Evolutionary conservation across 2,888 invertebrate species (phyloP).

Genomic region (Drosophila affinis): DNA sequence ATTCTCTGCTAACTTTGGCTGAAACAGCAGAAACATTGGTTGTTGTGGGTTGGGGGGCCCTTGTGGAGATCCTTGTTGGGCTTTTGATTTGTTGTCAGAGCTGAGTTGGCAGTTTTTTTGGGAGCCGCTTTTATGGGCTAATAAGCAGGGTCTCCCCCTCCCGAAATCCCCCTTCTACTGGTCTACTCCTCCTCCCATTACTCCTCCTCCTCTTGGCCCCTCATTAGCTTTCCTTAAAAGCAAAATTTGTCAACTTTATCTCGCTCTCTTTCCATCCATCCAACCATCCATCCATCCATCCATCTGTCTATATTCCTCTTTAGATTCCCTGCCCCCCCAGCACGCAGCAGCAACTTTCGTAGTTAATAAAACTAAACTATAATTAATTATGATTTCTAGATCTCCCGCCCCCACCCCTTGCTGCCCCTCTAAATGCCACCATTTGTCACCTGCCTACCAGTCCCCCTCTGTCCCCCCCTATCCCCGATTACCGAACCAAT

Average conservation of each 20-base stretch:
- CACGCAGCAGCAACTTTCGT: constrained; percentile 38
- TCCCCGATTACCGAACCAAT: constrained; percentile 21
- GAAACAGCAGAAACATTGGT: constrained; percentile 59
- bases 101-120: constrained; percentile 60
- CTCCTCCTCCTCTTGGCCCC: constrained; percentile 19
- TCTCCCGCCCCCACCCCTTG: constrained; percentile 1
- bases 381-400: constrained; percentile 66
- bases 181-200: not conserved
- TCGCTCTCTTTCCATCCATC: constrained; percentile 45
- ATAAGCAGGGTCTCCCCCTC: not conserved
- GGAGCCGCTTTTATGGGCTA: constrained; percentile 23
- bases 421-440: constrained; percentile 55
- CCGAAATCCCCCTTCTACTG: not conserved
- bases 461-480: not conserved
- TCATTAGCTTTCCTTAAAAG: constrained; percentile 65
- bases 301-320: constrained; percentile 53
- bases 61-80: constrained; percentile 43
- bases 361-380: constrained; percentile 75
- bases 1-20: constrained; percentile 46
- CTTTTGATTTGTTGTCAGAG: constrained; percentile 63
- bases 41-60: not conserved
- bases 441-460: constrained; percentile 58
- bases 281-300: constrained; percentile 61
- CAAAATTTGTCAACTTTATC: constrained; percentile 75
- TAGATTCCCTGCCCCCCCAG: constrained; percentile 12